Base-by-base conservation (phyloP, 2,888 invertebrate genomes). In the Caenorhabditis imperialis region DNA sequence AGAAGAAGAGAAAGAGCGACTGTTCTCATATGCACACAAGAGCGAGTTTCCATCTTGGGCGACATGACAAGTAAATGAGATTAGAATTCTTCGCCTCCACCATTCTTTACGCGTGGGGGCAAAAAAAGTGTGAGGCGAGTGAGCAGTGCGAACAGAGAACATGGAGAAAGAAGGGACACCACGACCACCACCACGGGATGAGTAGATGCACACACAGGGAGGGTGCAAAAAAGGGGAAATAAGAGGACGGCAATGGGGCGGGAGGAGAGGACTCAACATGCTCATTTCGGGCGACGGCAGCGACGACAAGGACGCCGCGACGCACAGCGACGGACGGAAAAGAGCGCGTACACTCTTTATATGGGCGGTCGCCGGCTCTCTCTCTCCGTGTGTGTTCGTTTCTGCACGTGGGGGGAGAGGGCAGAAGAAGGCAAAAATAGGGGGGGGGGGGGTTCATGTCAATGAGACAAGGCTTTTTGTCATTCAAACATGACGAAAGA, bases 321-420 rank as follows among this genome's bases (percentile, higher is more conserved):
- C n/a, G 51, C 40, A 47, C n/a, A 55, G 48, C 51, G 45, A 62
- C 45, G 51, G 62, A 53, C 23, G 44, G 35, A 40, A 54, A 27
- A 48, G 30, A 33, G 33, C 22, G 50, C 35, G 50, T n/a, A 35
- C 50, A 50, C 50, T 50, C 33, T 50, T 22, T 44, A n/a, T n/a
- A n/a, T n/a, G n/a, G 44, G 14, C 22, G 44, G 20, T 44, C 37
- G 37, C 6, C 3, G 40, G 7, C 12, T 44, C 44, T 3, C n/a
- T n/a, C n/a, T n/a, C n/a, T n/a, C n/a, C n/a, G n/a, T n/a, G n/a
- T n/a, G n/a, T n/a, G n/a, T n/a, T n/a, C n/a, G n/a, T n/a, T n/a
- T n/a, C n/a, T n/a, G n/a, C n/a, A n/a, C n/a, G n/a, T n/a, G n/a
- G n/a, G n/a, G n/a, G n/a, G n/a, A n/a, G n/a, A n/a, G n/a, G n/a